Evolutionary conservation across 1,140 invertebrate genomes (phyloP).

Genomic region (Mycetomoellerius zeteki): DNA sequence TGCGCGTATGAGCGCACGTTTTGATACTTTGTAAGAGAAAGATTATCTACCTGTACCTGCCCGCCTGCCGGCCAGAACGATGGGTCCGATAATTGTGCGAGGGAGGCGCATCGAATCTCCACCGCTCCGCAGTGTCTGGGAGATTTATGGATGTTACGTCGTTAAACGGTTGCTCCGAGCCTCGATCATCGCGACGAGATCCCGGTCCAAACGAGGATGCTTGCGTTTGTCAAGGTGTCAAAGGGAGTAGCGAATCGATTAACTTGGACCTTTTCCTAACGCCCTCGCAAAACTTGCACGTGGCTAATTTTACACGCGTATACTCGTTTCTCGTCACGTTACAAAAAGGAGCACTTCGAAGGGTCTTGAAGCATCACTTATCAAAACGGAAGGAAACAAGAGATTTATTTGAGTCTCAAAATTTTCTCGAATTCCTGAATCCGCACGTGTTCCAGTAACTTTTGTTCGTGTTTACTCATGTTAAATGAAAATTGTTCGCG

Average conservation of each 20-base stretch:
- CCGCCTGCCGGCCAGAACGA: neutral
- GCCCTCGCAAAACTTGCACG: neutral
- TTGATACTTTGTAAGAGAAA: conserved; percentile 36
- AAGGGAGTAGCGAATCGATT: conserved; percentile 38
- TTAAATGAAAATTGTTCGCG: neutral
- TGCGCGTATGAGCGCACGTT: neutral
- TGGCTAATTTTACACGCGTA: conserved; percentile 9
- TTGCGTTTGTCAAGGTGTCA: conserved; percentile 32
- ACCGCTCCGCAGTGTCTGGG: neutral
- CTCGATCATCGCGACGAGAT: conserved; percentile 26
- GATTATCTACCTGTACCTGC: conserved; percentile 35
- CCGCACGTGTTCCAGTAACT: neutral
- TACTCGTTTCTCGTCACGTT: neutral
- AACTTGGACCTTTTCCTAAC: neutral
- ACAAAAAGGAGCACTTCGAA: neutral
- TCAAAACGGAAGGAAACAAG: neutral
- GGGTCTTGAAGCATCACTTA: neutral
- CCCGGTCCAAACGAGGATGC: neutral
- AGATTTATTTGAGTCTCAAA: neutral
- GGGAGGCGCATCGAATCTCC: conserved; percentile 21
- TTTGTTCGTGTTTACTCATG: neutral
- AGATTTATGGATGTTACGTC: conserved; percentile 39
- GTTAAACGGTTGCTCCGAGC: neutral
- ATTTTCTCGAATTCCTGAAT: neutral
- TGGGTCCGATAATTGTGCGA: conserved; percentile 30